Evolutionary conservation across 2,113 vertebrate genomes (phyloP).

Genomic region (Psettodes erumei): DNA sequence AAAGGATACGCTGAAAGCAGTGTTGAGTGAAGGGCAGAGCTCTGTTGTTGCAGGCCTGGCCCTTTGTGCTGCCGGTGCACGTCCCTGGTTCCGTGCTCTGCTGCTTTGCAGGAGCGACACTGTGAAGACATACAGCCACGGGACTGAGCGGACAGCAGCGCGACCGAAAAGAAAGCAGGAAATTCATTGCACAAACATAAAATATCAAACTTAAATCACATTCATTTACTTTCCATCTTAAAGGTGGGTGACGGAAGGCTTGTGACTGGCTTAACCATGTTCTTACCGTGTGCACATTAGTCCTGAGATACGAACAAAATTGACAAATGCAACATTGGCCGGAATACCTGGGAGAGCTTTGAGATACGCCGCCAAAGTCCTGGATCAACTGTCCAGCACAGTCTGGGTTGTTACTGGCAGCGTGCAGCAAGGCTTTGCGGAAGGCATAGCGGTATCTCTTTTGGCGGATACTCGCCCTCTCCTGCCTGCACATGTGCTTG

Average conservation of each 20-base stretch:
- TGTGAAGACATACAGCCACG: conserved; percentile 69
- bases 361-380: conserved; percentile 84
- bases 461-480: conserved; percentile 92
- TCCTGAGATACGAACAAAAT: not conserved
- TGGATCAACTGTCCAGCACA: conserved; percentile 90
- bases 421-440: conserved; percentile 95
- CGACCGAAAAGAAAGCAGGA: too few relatives aligned
- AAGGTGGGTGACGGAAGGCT: too few relatives aligned
- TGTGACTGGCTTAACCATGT: too few relatives aligned
- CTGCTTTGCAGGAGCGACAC: conserved; percentile 81
- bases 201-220: too few relatives aligned
- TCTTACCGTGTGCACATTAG: too few relatives aligned
- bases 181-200: too few relatives aligned
- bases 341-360: conserved; percentile 84
- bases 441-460: conserved; percentile 94
- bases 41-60: conserved; percentile 89
- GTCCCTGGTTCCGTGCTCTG: conserved; percentile 82
- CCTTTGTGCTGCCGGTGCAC: conserved; percentile 91
- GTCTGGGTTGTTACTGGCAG: conserved; percentile 91
- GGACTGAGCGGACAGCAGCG: conserved; percentile 29
- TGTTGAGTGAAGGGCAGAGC: conserved; percentile 96
- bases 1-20: conserved; percentile 99
- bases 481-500: conserved; percentile 97
- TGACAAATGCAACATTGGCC: not conserved
- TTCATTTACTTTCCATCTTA: too few relatives aligned